Base-by-base conservation (phyloP, 1,140 invertebrate species). In the Anagrus nilaparvatae region DNA sequence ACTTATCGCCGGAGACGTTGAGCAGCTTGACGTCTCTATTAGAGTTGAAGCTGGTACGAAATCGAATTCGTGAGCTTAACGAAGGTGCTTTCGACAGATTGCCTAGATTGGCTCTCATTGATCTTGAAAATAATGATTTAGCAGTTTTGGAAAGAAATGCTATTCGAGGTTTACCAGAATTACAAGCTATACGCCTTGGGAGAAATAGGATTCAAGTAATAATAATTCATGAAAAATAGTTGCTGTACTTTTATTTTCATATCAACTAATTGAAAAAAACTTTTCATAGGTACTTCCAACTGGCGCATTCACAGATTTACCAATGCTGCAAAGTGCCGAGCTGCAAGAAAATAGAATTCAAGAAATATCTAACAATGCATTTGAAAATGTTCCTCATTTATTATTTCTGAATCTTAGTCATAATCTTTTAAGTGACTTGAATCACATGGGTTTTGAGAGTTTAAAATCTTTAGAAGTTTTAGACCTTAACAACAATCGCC, bases 81-180 rank as follows among this genome's bases (percentile, higher is more conserved):
- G 70, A 81, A 49, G 78, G 80, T 2, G 79, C 78, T 6, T 88
- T 90, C 49, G 69, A 76, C 46, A 74, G 83, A 53, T 57, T 90
- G 31, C 74, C 75, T 19, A 75, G 79, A 37, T 61, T 92, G 9
- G 74, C 77, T 49, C 71, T 79, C 29, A 73, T 89, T 5, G 80
- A 88, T 66, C 67, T 92, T 40, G 81, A 86, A 37, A 79, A 79
- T 48, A 94, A 94, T 58, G 79, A 89, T 55, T 70, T 94, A 3
- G 75, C 79, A 53, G 69, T 78, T 12, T 75, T 94, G 25, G 79
- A 86, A 54, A 71, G 79, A 2, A 81, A 86, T 48, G 78, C 87
- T 0, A 75, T 97, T 5, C 70, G 75, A 45, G 77, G 76, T 43
- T 61, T 96, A 27, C 81, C 81, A 0, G 80, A 82, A 43, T 64